Percentiles rank a stretch among this genome's conserved stretches.
phyloP scores from a whole-genome alignment of 1,140 invertebrate genomes.

The Eriosoma lanigerum region DNA sequence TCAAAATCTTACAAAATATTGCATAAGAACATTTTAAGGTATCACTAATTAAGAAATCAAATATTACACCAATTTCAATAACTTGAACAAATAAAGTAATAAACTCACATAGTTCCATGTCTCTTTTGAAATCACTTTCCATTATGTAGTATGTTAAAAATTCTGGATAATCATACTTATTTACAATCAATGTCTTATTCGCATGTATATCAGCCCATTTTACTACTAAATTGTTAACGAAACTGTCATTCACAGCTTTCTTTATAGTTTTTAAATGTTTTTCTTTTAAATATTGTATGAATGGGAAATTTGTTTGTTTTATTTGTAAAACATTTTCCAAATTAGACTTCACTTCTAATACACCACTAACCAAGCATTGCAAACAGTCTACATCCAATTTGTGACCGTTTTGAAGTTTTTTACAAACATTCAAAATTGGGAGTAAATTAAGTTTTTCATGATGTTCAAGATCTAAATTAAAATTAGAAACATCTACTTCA shows the following conservation, averaged over 20 bases:
- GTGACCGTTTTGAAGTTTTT: constrained; percentile 26
- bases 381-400: constrained; percentile 42
- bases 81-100: constrained; percentile 55
- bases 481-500: constrained; percentile 40
- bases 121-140: constrained; percentile 53
- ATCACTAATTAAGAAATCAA: constrained; percentile 53
- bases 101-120: constrained; percentile 54
- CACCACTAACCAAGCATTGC: background rate
- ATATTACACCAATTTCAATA: constrained; percentile 53
- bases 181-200: background rate
- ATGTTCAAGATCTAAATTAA: constrained; percentile 31
- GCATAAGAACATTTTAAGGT: constrained; percentile 54
- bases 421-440: constrained; percentile 36
- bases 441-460: constrained; percentile 37
- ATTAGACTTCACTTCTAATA: constrained; percentile 39
- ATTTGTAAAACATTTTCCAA: constrained; percentile 57
- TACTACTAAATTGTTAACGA: constrained; percentile 52
- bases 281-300: constrained; percentile 48
- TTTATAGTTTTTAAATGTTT: constrained; percentile 52
- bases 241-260: constrained; percentile 53
- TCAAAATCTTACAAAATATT: constrained; percentile 54
- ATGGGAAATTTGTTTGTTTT: constrained; percentile 32
- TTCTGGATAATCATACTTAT: constrained; percentile 52
- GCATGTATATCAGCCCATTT: constrained; percentile 53
- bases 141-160: constrained; percentile 54